These are phyloP conservation scores for Dendrolimus pini DNA, from an alignment of 2,888 invertebrate species.

Conservation along the genomic window DNA sequence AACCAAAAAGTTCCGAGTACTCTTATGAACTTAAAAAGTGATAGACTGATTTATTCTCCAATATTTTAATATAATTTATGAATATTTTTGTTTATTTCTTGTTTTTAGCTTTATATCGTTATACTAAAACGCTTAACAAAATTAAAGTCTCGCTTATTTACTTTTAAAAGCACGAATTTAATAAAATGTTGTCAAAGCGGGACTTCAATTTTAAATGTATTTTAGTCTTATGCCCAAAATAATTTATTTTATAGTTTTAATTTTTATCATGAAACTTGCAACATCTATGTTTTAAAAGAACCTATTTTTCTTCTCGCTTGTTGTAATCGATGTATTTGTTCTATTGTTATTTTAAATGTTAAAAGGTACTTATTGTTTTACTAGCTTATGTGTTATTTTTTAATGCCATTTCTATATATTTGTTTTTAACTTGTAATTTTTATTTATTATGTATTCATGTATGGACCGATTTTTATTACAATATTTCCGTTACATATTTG, in stretches of 20 bases:
- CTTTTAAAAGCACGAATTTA: no score
- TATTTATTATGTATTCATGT: constrained; percentile 23
- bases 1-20: constrained; percentile 30
- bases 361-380: background rate
- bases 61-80: constrained; percentile 10
- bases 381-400: background rate
- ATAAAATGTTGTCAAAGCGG: no score
- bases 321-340: background rate
- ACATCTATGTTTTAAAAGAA: no score
- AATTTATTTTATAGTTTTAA: no score
- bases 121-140: background rate
- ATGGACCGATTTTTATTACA: constrained; percentile 33
- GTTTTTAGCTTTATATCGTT: background rate
- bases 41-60: constrained; percentile 9
- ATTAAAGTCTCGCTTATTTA: background rate
- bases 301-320: background rate
- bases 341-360: background rate
- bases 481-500: constrained; percentile 22
- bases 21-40: constrained; percentile 49
- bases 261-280: no score
- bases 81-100: constrained; percentile 11
- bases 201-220: no score
- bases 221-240: no score
- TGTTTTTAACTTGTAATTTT: constrained; percentile 3
- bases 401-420: background rate